Conservation (phyloP, 2,888 invertebrate genomes). For the Junonia oenone region DNA sequence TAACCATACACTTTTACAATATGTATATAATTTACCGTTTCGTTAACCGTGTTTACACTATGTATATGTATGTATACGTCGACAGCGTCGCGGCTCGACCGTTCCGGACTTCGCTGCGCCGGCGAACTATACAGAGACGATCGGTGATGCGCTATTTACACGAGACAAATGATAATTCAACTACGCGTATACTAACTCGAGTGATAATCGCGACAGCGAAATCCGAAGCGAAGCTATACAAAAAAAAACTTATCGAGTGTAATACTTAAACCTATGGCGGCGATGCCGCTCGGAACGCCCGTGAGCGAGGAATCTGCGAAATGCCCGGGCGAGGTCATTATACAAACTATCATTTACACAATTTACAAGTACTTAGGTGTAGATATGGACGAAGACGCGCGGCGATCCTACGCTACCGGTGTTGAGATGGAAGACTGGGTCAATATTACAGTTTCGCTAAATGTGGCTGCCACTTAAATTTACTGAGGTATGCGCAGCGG, state of each 20-base stretch:
- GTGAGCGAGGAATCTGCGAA: constrained; percentile 40
- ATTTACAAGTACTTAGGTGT: constrained; percentile 56
- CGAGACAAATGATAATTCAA: constrained; percentile 41
- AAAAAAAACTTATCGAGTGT: constrained; percentile 31
- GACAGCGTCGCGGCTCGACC: constrained; percentile 5
- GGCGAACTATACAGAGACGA: constrained; percentile 15
- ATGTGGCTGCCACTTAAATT: constrained; percentile 43
- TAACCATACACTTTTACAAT: constrained; percentile 70
- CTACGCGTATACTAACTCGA: constrained; percentile 49
- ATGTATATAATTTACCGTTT: constrained; percentile 55
- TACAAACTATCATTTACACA: constrained; percentile 41
- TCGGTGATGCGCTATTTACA: constrained; percentile 35
- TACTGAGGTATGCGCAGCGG: constrained; percentile 40
- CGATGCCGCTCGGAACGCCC: constrained; percentile 6
- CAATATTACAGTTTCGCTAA: constrained; percentile 31
- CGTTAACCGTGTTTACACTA: constrained; percentile 41
- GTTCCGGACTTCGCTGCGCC: constrained; percentile 23
- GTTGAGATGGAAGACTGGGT: constrained; percentile 61
- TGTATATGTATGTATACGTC: constrained; percentile 12
- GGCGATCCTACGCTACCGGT: constrained; percentile 36
- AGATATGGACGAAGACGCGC: constrained; percentile 59
- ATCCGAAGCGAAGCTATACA: constrained; percentile 43
- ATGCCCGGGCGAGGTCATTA: constrained; percentile 30
- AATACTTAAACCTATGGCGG: constrained; percentile 6
- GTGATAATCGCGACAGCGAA: constrained; percentile 41